phyloP scores from a whole-genome alignment of 1,140 invertebrate species.

The Dendroctonus valens region DNA sequence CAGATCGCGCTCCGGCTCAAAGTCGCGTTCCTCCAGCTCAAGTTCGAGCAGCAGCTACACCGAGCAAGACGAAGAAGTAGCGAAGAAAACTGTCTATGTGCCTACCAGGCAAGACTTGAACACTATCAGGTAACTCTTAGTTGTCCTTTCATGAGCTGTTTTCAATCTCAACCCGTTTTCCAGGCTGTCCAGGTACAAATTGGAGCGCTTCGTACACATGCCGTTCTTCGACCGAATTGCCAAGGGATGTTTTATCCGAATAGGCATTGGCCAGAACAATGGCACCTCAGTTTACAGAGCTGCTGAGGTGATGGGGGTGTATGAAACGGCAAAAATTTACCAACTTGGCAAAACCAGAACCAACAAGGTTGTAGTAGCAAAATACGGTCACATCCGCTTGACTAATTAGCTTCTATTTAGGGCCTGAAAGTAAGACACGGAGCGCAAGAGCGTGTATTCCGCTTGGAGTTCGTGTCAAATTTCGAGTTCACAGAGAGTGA shows the following conservation, averaged over 20 bases:
- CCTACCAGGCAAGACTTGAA: conserved; percentile 78
- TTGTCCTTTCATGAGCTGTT: background rate
- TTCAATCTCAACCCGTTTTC: background rate
- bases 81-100: conserved; percentile 44
- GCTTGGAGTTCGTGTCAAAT: conserved; percentile 98
- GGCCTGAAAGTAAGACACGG: conserved; percentile 77
- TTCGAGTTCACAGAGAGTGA: conserved; percentile 91
- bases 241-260: conserved; percentile 90
- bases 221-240: conserved; percentile 92
- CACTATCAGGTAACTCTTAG: conserved; percentile 59
- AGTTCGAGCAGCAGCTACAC: conserved; percentile 55
- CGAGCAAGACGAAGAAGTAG: conserved; percentile 49
- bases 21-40: conserved; percentile 50
- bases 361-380: conserved; percentile 68
- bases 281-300: conserved; percentile 89
- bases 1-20: conserved; percentile 30
- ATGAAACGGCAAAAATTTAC: conserved; percentile 94
- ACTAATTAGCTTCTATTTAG: conserved; percentile 33
- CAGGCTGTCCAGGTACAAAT: conserved; percentile 84
- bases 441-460: conserved; percentile 85
- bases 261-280: conserved; percentile 90
- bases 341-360: conserved; percentile 86
- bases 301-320: conserved; percentile 91
- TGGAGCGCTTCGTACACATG: conserved; percentile 93
- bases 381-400: background rate